Conservation (phyloP, 2,797 vertebrate genomes). For the Gadopsis bispinosus region DNA sequence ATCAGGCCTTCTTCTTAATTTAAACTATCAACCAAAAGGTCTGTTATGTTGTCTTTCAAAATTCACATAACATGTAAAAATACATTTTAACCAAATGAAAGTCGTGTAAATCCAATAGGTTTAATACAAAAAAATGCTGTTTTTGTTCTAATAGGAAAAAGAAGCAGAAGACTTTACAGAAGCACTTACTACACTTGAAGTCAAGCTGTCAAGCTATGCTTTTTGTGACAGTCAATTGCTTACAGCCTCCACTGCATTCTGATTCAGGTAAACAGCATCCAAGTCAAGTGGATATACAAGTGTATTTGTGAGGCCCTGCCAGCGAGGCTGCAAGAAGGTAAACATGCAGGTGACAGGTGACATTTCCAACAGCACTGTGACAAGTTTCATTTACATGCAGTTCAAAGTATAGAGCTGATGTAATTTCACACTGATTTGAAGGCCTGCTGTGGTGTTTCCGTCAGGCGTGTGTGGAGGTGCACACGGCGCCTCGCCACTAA, state of each 20-base stretch:
- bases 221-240: constrained; percentile 32
- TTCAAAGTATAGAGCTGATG: constrained; percentile 72
- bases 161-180: not conserved
- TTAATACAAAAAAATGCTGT: not conserved
- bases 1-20: not conserved
- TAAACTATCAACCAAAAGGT: not conserved
- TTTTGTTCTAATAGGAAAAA: not conserved
- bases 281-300: constrained; percentile 43
- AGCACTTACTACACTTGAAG: constrained; percentile 1
- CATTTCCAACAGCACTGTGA: constrained; percentile 68
- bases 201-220: constrained; percentile 32
- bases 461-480: constrained; percentile 47
- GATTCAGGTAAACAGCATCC: constrained; percentile 48
- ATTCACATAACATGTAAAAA: not conserved
- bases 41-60: not conserved
- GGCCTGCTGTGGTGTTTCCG: constrained; percentile 55
- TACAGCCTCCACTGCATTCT: constrained; percentile 23
- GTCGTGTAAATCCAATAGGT: not conserved
- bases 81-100: not conserved
- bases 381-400: constrained; percentile 76
- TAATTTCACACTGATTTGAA: constrained; percentile 78
- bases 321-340: constrained; percentile 51
- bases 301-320: constrained; percentile 27
- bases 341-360: constrained; percentile 72
- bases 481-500: constrained; percentile 50